Conservation (phyloP, 2,888 invertebrate genomes). For the Cataglyphis livida region DNA sequence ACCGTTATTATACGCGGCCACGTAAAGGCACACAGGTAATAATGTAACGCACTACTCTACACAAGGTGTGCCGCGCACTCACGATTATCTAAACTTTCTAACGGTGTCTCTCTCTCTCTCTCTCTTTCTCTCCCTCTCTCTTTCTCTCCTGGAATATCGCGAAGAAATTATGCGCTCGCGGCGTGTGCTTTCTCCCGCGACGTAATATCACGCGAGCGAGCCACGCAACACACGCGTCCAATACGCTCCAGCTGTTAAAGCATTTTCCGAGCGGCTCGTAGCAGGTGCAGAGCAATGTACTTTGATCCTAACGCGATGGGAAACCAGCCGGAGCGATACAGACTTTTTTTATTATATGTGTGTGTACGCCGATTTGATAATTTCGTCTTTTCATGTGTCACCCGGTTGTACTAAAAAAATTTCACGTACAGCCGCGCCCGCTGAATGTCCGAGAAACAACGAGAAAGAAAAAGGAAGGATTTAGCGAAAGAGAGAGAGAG, state of each 20-base stretch:
- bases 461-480: not conserved
- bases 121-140: not conserved
- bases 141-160: constrained; percentile 6
- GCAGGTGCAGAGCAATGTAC: constrained; percentile 1
- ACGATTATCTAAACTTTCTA: constrained; percentile 54
- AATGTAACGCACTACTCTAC: constrained; percentile 27
- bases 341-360: not conserved
- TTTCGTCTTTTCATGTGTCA: constrained; percentile 1
- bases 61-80: not conserved
- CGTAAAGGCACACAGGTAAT: not conserved
- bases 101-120: constrained; percentile 27
- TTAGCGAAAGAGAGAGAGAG: not conserved
- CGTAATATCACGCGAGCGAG: constrained; percentile 48
- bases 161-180: constrained; percentile 34
- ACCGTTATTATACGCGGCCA: not conserved
- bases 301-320: not conserved
- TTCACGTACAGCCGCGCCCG: constrained; percentile 9
- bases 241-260: constrained; percentile 24
- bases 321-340: not conserved
- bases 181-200: constrained; percentile 54
- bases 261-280: constrained; percentile 2
- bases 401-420: constrained; percentile 31
- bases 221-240: constrained; percentile 21
- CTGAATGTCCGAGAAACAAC: constrained; percentile 34
- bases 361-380: not conserved